Evolutionary conservation across 2,888 invertebrate genomes (phyloP).

Genomic region (Lordiphosa andalusiaca): DNA sequence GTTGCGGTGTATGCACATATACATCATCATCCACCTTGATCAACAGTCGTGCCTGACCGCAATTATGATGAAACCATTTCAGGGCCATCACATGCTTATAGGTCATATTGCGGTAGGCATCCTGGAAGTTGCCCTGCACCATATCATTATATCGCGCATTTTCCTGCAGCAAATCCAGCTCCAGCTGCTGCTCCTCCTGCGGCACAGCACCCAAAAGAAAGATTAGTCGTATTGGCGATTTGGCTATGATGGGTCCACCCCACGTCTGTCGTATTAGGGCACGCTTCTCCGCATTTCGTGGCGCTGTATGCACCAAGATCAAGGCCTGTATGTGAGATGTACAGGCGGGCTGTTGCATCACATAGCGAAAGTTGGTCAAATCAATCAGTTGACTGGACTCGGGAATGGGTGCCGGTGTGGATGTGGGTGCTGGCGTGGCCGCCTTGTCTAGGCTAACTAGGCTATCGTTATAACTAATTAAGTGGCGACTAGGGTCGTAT

Average conservation of each 20-base stretch:
- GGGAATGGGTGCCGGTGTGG: slow-evolving; percentile 23
- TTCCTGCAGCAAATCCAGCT: slow-evolving; percentile 81
- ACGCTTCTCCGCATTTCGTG: slow-evolving; percentile 84
- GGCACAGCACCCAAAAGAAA: slow-evolving; percentile 85
- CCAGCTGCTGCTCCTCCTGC: slow-evolving; percentile 77
- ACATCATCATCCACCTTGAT: slow-evolving; percentile 90
- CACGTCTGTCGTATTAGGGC: slow-evolving; percentile 87
- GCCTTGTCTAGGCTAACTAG: slow-evolving; percentile 45
- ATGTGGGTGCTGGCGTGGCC: slow-evolving; percentile 27
- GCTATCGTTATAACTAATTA: slow-evolving; percentile 48
- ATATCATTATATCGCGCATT: slow-evolving; percentile 84
- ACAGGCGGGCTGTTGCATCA: slow-evolving; percentile 83
- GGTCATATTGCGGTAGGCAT: slow-evolving; percentile 90
- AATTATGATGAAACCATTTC: slow-evolving; percentile 88
- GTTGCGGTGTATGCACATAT: slow-evolving; percentile 85
- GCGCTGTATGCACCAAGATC: slow-evolving; percentile 86
- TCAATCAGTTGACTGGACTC: slow-evolving; percentile 80
- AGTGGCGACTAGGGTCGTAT: slow-evolving; percentile 60
- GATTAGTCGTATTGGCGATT: slow-evolving; percentile 82
- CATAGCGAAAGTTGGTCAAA: slow-evolving; percentile 84
- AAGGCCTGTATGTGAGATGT: slow-evolving; percentile 82
- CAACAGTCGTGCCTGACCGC: slow-evolving; percentile 85
- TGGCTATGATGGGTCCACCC: slow-evolving; percentile 83
- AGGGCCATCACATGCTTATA: slow-evolving; percentile 91
- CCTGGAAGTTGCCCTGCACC: slow-evolving; percentile 88